Percentiles rank a stretch among this genome's conserved stretches.
phyloP scores from a whole-genome alignment of 2,797 vertebrate species.

The Thripadectes ignobilis region DNA sequence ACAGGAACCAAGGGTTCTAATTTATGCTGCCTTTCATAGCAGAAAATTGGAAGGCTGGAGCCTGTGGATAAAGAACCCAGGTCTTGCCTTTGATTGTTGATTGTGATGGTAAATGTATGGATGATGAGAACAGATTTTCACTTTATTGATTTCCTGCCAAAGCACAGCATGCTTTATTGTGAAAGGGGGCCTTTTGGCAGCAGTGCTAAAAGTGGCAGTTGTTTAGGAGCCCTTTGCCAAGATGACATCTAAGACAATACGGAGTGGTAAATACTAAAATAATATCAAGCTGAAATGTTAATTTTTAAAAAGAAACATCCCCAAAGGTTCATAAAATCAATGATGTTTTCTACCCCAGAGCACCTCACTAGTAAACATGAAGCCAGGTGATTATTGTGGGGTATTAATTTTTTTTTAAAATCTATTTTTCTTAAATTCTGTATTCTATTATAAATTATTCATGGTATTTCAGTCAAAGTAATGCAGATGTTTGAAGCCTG shows the following conservation, averaged over 20 bases:
- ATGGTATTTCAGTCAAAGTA: conserved; percentile 72
- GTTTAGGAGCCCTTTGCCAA: conserved; percentile 85
- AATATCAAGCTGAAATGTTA: conserved; percentile 81
- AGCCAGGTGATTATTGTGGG: conserved; percentile 45
- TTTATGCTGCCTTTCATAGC: conserved; percentile 99
- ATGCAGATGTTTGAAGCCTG: conserved; percentile 76
- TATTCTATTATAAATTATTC: conserved; percentile 70
- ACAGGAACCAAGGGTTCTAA: conserved; percentile 99
- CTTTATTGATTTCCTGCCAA: conserved; percentile 99
- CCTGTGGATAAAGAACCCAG: conserved; percentile 99
- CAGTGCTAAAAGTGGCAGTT: conserved; percentile 83
- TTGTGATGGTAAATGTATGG: conserved; percentile 99
- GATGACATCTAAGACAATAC: conserved; percentile 84
- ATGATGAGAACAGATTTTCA: conserved; percentile 99
- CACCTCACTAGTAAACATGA: conserved; percentile 3
- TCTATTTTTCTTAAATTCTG: conserved; percentile 64
- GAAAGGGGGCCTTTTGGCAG: conserved; percentile 87
- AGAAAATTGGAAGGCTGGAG: conserved; percentile 99
- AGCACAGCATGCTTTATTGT: conserved; percentile 97
- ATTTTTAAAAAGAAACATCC: conserved; percentile 70
- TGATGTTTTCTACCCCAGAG: conserved; percentile 56
- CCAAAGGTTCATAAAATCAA: conserved; percentile 73
- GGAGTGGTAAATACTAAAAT: conserved; percentile 82
- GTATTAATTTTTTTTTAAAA: conserved; percentile 21
- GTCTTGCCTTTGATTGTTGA: conserved; percentile 99